Conservation (phyloP, 2,888 invertebrate species). For the Lycocerus yunnanus region DNA sequence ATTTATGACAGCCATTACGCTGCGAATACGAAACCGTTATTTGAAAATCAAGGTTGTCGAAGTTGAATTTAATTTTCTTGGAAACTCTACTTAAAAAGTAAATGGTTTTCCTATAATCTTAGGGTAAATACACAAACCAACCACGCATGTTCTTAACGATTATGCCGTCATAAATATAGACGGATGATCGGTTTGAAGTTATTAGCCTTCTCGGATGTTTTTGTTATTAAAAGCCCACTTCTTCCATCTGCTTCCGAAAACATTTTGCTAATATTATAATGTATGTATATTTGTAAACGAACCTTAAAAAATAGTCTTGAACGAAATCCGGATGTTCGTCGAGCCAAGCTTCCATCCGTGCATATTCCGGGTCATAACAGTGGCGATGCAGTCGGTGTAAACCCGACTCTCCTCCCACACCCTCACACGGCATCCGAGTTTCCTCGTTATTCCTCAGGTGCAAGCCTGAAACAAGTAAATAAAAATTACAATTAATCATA, state of each 20-base stretch:
- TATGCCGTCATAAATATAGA: neutral
- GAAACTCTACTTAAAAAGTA: neutral
- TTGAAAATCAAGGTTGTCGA: neutral
- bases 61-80: neutral
- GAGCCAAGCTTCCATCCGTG: conserved; percentile 92
- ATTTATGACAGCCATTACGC: neutral
- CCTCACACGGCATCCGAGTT: conserved; percentile 72
- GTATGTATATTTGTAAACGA: conserved; percentile 15
- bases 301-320: conserved; percentile 93
- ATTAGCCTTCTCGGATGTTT: neutral
- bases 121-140: neutral
- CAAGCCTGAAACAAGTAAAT: conserved; percentile 69
- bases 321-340: conserved; percentile 96
- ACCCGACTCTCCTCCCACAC: conserved; percentile 59
- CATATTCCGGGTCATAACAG: conserved; percentile 83
- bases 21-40: neutral
- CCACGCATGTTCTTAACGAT: neutral
- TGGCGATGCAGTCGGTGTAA: conserved; percentile 52
- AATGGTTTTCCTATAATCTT: neutral
- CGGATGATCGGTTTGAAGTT: neutral
- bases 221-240: neutral
- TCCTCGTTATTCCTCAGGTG: conserved; percentile 86
- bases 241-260: neutral
- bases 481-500: conserved; percentile 29
- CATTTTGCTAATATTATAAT: neutral